Evolutionary conservation across 64 coral and sea anemone species (phyloP).

Genomic region (Stichodactyla mertensii): DNA sequence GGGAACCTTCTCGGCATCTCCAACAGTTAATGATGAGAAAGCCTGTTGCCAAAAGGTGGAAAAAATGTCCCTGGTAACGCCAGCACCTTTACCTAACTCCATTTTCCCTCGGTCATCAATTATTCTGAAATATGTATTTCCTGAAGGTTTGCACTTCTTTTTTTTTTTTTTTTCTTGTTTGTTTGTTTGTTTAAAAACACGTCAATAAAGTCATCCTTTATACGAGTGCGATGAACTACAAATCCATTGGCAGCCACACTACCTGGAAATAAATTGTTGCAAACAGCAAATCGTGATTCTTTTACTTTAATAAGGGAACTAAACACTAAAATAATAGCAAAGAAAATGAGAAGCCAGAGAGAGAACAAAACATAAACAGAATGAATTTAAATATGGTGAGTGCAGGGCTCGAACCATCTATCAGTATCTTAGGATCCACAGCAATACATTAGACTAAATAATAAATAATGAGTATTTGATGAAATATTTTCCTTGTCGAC

Average conservation of each 20-base stretch:
- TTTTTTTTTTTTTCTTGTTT: too few relatives aligned
- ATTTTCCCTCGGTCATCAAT: conserved; percentile 28
- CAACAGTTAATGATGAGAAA: conserved; percentile 29
- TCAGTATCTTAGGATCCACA: too few relatives aligned
- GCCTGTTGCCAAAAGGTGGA: conserved; percentile 26
- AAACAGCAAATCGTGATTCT: too few relatives aligned
- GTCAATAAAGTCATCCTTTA: conserved; percentile 30
- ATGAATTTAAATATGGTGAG: too few relatives aligned
- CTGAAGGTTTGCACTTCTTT: background rate
- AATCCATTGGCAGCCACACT: background rate
- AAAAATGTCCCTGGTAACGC: conserved; percentile 22
- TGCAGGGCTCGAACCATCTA: too few relatives aligned
- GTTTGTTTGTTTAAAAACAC: too few relatives aligned
- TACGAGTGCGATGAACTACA: conserved; percentile 9
- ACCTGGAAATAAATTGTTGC: background rate
- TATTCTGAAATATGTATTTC: background rate
- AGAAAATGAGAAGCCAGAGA: too few relatives aligned
- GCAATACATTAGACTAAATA: background rate
- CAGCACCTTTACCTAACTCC: conserved; percentile 27
- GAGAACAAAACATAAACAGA: too few relatives aligned
- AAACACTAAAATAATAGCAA: too few relatives aligned
- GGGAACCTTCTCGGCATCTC: conserved; percentile 37
- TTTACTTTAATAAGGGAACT: too few relatives aligned
- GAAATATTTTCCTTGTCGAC: too few relatives aligned
- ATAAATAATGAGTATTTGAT: too few relatives aligned